Evolutionary conservation across 1,140 invertebrate species (phyloP).

Genomic region (Contarinia nasturtii): DNA sequence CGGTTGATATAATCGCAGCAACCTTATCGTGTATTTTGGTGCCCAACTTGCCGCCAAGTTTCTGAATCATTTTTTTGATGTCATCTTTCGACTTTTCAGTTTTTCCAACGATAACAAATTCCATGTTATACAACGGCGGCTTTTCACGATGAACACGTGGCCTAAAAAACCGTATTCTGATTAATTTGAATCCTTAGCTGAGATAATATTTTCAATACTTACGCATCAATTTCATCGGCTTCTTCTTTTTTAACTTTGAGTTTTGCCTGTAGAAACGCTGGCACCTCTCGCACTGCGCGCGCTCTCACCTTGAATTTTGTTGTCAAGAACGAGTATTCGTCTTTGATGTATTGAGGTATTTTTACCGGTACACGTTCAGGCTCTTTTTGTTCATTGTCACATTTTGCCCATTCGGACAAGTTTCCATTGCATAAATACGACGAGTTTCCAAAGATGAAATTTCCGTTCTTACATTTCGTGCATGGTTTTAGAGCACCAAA

Average conservation of each 20-base stretch:
- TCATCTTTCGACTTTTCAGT: conserved; percentile 35
- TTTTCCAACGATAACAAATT: conserved; percentile 55
- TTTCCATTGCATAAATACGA: conserved; percentile 67
- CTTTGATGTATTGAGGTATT: conserved; percentile 45
- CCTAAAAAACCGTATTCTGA: conserved; percentile 16
- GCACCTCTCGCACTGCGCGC: conserved; percentile 37
- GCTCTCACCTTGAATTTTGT: conserved; percentile 40
- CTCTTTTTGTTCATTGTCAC: conserved; percentile 45
- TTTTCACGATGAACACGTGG: conserved; percentile 34
- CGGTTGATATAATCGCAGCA: conserved; percentile 57
- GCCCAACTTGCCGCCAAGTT: conserved; percentile 54
- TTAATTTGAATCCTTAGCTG: neutral
- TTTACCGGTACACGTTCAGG: conserved; percentile 57
- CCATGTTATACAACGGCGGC: conserved; percentile 56
- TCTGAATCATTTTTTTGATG: conserved; percentile 45
- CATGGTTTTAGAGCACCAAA: conserved; percentile 74
- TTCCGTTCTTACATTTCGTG: conserved; percentile 54
- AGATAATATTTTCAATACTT: conserved; percentile 6
- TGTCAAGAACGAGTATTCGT: conserved; percentile 37
- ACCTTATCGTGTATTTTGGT: conserved; percentile 41
- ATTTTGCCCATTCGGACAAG: conserved; percentile 82
- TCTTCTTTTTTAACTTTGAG: conserved; percentile 34
- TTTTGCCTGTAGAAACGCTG: conserved; percentile 24
- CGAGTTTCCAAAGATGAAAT: conserved; percentile 49
- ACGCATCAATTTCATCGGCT: conserved; percentile 19